Base-by-base conservation (phyloP, 1,140 invertebrate genomes). In the Panagrolaimus sp. region DNA sequence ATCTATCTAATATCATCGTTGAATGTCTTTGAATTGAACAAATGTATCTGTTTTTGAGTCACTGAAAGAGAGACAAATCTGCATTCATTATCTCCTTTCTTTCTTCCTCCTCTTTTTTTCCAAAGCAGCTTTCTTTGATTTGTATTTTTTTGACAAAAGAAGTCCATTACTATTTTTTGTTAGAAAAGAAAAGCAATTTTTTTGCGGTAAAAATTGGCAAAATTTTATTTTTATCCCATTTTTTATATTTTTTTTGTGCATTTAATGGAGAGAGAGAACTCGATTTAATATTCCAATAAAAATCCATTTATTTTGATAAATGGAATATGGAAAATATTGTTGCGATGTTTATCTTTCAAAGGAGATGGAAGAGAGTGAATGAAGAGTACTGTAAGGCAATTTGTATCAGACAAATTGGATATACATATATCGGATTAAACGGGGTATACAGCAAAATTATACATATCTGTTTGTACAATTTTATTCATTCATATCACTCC, bases 181-280 rank as follows among this genome's bases (percentile, higher is more conserved):
- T 21, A n/a, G n/a, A 24, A n/a, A 21, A 58, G 10, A 17, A 17
- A 58, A 12, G 28, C 17, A 26, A 28, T 21, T n/a, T 28, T 28
- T 58, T 58, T 58, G 52, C 10, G 21, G 21, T 28, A 12, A 12
- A 26, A 28, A 55, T 24, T 48, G 15, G 47, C 15, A 48, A 48
- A 24, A 4, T 24, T 15, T 4, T 48, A 48, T 15, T 48, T n/a
- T 10, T 4, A 4, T 15, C 47, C 48, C 26, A n/a, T 52, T n/a
- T 52, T 52, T 4, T 24, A 24, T 52, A n/a, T 52, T 46, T 4
- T 48, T 48, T 58, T 58, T 28, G 17, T 28, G 52, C 52, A 58
- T 58, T 24, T 28, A 38, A 38, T 38, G 32, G 32, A 38, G 32
- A 38, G 32, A 38, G 7, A 38, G 32, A 38, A 38, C 7, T 7